Evolutionary conservation across 2,888 invertebrate species (phyloP).

Genomic region (Lepidochitona cinerea): DNA sequence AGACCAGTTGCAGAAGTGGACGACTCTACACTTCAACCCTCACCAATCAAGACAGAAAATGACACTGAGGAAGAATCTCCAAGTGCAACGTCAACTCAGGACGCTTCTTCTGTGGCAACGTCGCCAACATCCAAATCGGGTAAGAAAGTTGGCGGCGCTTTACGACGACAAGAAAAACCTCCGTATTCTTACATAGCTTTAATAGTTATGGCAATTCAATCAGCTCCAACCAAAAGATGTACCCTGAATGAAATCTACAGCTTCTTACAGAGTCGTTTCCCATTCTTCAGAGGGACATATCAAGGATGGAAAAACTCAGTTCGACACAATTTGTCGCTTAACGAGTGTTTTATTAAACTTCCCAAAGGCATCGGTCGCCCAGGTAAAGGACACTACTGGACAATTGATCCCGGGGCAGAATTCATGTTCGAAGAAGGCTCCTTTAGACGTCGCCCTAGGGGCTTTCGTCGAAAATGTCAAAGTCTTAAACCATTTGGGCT

Average conservation of each 20-base stretch:
- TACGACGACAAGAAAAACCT: constrained; percentile 91
- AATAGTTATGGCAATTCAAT: constrained; percentile 95
- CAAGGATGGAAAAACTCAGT: constrained; percentile 99
- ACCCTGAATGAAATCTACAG: constrained; percentile 96
- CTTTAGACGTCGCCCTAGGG: constrained; percentile 90
- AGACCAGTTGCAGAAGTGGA: neutral
- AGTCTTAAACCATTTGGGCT: constrained; percentile 75
- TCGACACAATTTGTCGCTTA: constrained; percentile 94
- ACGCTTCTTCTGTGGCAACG: neutral
- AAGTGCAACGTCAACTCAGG: neutral
- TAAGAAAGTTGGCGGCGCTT: constrained; percentile 20
- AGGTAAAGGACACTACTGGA: constrained; percentile 99
- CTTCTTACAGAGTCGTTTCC: constrained; percentile 91
- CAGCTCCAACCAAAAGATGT: constrained; percentile 89
- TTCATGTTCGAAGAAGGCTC: constrained; percentile 99
- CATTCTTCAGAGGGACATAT: constrained; percentile 95
- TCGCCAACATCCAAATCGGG: neutral
- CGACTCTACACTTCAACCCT: neutral
- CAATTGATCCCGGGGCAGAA: constrained; percentile 95
- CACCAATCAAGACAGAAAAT: neutral
- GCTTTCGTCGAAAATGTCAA: constrained; percentile 93
- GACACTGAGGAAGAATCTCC: neutral
- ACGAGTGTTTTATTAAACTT: constrained; percentile 98
- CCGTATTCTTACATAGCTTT: constrained; percentile 97
- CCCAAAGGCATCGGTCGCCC: constrained; percentile 93